These are phyloP conservation scores for Microtus richardsoni DNA, from an alignment of 2,113 vertebrate species.

Conservation along the genomic window DNA sequence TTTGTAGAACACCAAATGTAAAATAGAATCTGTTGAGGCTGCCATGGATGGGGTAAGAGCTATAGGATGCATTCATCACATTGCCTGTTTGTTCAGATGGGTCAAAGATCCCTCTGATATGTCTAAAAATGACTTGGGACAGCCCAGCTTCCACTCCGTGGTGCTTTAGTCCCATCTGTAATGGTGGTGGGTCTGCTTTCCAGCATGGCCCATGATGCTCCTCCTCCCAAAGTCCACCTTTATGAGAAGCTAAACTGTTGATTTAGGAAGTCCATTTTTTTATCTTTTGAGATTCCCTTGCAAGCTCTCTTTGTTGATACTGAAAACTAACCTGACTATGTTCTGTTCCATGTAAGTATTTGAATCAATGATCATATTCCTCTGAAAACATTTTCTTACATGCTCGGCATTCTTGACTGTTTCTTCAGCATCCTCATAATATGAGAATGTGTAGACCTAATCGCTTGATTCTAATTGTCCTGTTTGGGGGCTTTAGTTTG, in stretches of 20 bases:
- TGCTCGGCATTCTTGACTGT: not conserved
- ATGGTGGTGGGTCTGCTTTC: not conserved
- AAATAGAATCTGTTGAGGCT: slow-evolving; percentile 32
- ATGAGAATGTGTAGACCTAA: not conserved
- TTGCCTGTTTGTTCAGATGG: not conserved
- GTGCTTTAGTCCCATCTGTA: not conserved
- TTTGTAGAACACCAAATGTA: not conserved
- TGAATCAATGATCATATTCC: slow-evolving; percentile 6
- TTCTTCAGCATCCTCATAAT: not conserved
- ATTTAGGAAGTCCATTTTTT: not conserved
- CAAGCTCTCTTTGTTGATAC: not conserved
- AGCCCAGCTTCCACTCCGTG: not conserved
- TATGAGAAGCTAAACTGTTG: not conserved
- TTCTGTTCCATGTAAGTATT: not conserved
- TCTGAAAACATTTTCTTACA: slow-evolving; percentile 4
- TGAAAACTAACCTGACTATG: slow-evolving; percentile 7
- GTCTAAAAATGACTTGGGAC: not conserved
- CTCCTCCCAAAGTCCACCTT: not conserved
- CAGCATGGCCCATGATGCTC: not conserved
- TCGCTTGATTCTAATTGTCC: slow-evolving; percentile 6
- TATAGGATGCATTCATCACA: not conserved
- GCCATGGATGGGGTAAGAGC: not conserved
- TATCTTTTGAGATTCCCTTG: slow-evolving; percentile 37
- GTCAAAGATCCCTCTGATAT: not conserved
- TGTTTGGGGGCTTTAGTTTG: not conserved